These are phyloP conservation scores for Nephotettix cincticeps DNA, from an alignment of 1,140 invertebrate species.

Conservation along the genomic window DNA sequence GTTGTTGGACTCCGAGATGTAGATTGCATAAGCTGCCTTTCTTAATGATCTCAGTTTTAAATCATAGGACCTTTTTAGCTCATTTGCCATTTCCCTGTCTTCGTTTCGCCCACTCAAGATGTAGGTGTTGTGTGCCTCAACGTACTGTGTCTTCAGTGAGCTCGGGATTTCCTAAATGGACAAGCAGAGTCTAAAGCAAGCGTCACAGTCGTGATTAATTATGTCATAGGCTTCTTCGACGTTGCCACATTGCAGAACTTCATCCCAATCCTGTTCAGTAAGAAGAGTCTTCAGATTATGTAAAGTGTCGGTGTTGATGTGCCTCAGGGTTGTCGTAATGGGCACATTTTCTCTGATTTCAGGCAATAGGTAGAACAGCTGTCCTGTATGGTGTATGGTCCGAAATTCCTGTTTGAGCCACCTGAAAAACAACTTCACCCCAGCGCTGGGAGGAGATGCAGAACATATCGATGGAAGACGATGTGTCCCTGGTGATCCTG, in stretches of 20 bases:
- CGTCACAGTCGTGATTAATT: background rate
- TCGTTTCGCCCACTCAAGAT: background rate
- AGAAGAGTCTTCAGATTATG: background rate
- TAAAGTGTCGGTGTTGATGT: background rate
- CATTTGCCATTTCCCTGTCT: background rate
- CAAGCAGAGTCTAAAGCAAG: background rate
- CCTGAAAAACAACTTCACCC: background rate
- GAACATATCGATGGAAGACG: background rate
- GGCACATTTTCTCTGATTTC: too few species aligned
- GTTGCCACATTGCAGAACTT: background rate
- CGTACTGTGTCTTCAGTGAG: background rate
- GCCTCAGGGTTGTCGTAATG: background rate
- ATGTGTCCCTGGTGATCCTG: background rate
- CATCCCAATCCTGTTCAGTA: background rate
- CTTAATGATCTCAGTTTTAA: too few species aligned
- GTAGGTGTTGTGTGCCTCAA: background rate
- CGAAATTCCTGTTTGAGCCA: background rate
- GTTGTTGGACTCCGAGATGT: background rate
- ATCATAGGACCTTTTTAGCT: background rate
- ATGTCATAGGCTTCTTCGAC: background rate
- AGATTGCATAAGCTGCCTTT: background rate
- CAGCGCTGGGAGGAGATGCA: background rate
- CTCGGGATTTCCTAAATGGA: background rate
- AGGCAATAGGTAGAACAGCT: background rate
- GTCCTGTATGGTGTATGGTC: too few species aligned